These are phyloP conservation scores for Stramonita haemastoma DNA, from an alignment of 2,888 invertebrate species.

Conservation along the genomic window DNA sequence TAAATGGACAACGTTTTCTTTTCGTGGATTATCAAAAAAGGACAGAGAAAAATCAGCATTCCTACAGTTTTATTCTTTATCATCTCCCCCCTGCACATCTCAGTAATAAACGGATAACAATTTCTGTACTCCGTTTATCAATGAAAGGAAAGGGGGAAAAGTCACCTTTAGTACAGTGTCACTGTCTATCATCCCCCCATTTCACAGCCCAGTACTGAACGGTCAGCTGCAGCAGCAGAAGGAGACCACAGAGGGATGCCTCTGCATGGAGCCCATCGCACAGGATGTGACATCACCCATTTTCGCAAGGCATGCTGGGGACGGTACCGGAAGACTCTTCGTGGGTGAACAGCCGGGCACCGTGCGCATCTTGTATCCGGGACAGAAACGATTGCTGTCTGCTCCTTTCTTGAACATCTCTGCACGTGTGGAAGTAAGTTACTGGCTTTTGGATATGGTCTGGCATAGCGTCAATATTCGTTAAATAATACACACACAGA, in stretches of 20 bases:
- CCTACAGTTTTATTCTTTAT: too few relatives aligned
- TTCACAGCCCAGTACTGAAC: conserved; percentile 19
- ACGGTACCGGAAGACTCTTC: conserved; percentile 69
- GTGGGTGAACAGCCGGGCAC: conserved; percentile 66
- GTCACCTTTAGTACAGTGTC: background rate
- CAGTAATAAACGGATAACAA: too few relatives aligned
- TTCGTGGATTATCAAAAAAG: too few relatives aligned
- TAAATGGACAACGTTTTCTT: conserved; percentile 23
- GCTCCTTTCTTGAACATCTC: conserved; percentile 33
- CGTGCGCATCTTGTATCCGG: conserved; percentile 34
- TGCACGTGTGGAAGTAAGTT: conserved; percentile 6
- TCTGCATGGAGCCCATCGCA: conserved; percentile 68
- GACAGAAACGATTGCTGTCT: background rate
- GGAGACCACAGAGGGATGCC: conserved; percentile 58
- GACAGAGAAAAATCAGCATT: too few relatives aligned
- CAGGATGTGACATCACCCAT: conserved; percentile 61
- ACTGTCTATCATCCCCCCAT: background rate
- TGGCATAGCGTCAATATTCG: too few relatives aligned
- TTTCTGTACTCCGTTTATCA: too few relatives aligned
- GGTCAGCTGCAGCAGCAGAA: conserved; percentile 27
- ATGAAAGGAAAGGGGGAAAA: too few relatives aligned
- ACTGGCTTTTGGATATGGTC: too few relatives aligned
- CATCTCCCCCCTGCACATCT: too few relatives aligned
- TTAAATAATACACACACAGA: too few relatives aligned
- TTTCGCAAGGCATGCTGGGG: conserved; percentile 66